Evolutionary conservation across 1,140 invertebrate species (phyloP).

Genomic region (Euwallacea similis): DNA sequence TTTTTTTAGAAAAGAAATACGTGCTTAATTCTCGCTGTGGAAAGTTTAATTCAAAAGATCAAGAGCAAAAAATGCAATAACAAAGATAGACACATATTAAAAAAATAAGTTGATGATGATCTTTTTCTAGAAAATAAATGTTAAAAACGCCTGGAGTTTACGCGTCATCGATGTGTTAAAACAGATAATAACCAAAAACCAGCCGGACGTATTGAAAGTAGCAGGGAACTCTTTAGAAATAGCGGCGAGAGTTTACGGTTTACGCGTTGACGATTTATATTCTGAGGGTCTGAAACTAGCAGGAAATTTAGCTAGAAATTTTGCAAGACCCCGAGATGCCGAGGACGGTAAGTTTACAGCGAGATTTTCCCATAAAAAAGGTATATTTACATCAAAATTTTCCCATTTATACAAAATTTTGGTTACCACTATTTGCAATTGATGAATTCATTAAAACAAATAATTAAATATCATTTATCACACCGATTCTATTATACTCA

Average conservation of each 20-base stretch:
- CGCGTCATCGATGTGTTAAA: conserved; percentile 82
- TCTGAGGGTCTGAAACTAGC: conserved; percentile 76
- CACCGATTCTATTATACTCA: too few species aligned
- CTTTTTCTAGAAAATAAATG: conserved; percentile 72
- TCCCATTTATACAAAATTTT: not conserved
- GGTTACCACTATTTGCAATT: too few species aligned
- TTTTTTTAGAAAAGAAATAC: not conserved
- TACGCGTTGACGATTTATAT: conserved; percentile 77
- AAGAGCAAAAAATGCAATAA: not conserved
- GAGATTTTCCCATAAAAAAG: not conserved
- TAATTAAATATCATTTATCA: too few species aligned
- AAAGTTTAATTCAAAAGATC: too few species aligned
- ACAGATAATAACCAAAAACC: conserved; percentile 52
- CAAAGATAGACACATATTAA: not conserved
- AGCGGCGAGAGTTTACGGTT: conserved; percentile 80
- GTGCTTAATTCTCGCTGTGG: not conserved
- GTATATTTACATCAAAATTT: not conserved
- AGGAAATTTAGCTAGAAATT: conserved; percentile 60
- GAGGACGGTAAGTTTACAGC: conserved; percentile 41
- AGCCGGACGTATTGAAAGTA: conserved; percentile 71
- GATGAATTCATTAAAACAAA: too few species aligned
- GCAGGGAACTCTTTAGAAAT: conserved; percentile 80
- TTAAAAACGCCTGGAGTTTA: conserved; percentile 82
- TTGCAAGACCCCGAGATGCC: conserved; percentile 54
- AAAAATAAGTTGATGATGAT: not conserved